Conservation (phyloP, 2,797 vertebrate species). For the Okamejei kenojei region DNA sequence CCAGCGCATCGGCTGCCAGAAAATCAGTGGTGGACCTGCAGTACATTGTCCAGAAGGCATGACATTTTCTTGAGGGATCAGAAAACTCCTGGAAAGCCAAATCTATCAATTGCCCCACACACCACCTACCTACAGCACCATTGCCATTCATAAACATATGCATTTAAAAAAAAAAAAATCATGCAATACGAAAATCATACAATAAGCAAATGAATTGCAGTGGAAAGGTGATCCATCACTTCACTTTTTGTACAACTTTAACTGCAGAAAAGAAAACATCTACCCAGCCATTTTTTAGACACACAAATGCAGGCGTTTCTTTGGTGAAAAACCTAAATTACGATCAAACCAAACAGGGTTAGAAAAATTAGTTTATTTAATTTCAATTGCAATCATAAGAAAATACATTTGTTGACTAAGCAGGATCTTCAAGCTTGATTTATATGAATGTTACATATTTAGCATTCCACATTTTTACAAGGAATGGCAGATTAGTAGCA, state of each 20-base stretch:
- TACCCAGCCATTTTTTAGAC: background rate
- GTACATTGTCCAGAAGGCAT: no score
- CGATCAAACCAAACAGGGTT: no score
- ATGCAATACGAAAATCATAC: no score
- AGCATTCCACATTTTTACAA: no score
- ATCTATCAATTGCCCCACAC: no score
- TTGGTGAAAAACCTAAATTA: background rate
- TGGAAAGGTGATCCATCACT: background rate
- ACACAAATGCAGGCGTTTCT: background rate
- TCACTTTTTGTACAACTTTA: background rate
- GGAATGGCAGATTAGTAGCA: conserved; percentile 57
- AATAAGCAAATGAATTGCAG: background rate
- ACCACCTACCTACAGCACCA: background rate
- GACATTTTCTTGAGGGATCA: no score
- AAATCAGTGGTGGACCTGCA: no score
- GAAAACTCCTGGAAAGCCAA: no score
- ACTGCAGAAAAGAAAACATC: background rate
- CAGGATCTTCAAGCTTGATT: background rate
- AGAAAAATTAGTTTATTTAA: background rate
- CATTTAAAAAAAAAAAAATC: no score
- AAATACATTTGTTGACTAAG: background rate
- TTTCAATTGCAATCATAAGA: background rate
- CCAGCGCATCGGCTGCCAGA: no score
- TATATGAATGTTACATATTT: background rate
- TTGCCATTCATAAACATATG: background rate